phyloP scores from a whole-genome alignment of 92 coral and sea anemone species.

The Bergia sp. region DNA sequence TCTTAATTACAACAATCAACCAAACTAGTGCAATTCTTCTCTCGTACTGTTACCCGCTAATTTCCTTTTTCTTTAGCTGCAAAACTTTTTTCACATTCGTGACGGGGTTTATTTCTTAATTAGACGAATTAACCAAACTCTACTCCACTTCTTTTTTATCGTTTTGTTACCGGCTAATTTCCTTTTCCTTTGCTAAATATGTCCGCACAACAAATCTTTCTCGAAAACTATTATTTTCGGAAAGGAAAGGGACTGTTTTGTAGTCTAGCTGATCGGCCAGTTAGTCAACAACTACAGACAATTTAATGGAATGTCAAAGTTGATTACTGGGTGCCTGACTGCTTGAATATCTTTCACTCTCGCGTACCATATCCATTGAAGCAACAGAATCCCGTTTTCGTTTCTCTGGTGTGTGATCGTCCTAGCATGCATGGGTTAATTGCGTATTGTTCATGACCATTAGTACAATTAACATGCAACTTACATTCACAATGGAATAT shows the following conservation, averaged over 20 bases:
- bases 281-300: neutral
- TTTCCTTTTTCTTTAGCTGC: too few relatives aligned
- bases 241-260: neutral
- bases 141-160: too few relatives aligned
- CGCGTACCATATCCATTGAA: constrained; percentile 45
- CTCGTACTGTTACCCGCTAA: too few relatives aligned
- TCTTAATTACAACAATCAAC: too few relatives aligned
- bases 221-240: neutral
- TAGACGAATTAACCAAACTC: too few relatives aligned
- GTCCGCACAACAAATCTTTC: too few relatives aligned
- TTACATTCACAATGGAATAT: neutral
- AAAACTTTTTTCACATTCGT: too few relatives aligned
- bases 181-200: too few relatives aligned
- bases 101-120: too few relatives aligned
- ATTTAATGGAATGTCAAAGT: neutral
- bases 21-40: too few relatives aligned
- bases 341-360: neutral
- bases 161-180: too few relatives aligned
- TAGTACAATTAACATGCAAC: constrained; percentile 40
- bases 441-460: neutral
- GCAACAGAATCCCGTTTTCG: constrained; percentile 43
- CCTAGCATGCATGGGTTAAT: constrained; percentile 41
- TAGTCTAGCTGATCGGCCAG: neutral
- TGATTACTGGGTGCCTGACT: constrained; percentile 1
- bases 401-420: constrained; percentile 29